Percentiles rank a stretch among this genome's conserved stretches.
phyloP scores from a whole-genome alignment of 2,113 vertebrate species.

The Meleagris gallopavo region DNA sequence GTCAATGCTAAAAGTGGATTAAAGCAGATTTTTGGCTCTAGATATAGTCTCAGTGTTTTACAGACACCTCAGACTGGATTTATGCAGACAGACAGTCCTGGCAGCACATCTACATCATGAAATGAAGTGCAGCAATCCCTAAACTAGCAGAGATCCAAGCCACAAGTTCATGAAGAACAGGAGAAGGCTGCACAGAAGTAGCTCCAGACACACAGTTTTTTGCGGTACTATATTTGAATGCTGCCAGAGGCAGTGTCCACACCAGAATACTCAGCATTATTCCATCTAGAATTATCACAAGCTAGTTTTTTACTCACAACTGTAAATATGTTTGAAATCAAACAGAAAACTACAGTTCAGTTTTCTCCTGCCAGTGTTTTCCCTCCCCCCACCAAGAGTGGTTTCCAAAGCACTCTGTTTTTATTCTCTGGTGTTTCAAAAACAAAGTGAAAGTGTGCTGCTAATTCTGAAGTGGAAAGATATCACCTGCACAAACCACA shows the following conservation, averaged over 20 bases:
- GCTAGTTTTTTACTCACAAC: background rate
- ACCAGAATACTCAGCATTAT: background rate
- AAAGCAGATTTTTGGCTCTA: background rate
- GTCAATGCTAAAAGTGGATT: background rate
- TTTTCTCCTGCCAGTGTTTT: background rate
- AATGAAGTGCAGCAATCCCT: background rate
- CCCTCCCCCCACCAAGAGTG: too few relatives aligned
- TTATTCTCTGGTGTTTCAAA: background rate
- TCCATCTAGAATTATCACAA: background rate
- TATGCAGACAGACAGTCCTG: background rate
- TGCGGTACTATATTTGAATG: background rate
- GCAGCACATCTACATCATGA: background rate
- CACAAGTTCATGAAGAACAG: background rate
- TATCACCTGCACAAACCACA: background rate
- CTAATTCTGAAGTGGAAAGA: background rate
- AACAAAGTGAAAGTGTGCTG: background rate
- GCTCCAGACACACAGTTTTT: background rate
- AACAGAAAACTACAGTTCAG: background rate
- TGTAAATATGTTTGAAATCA: background rate
- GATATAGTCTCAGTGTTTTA: background rate
- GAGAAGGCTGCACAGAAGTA: background rate
- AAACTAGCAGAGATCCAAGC: background rate
- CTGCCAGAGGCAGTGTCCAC: background rate
- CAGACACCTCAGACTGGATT: background rate
- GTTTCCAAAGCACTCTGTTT: background rate